Percentiles rank a stretch among this genome's conserved stretches.
These are phyloP conservation scores for Eupithecia abbreviata DNA, from an alignment of 2,888 invertebrate genomes.

Conservation along the genomic window DNA sequence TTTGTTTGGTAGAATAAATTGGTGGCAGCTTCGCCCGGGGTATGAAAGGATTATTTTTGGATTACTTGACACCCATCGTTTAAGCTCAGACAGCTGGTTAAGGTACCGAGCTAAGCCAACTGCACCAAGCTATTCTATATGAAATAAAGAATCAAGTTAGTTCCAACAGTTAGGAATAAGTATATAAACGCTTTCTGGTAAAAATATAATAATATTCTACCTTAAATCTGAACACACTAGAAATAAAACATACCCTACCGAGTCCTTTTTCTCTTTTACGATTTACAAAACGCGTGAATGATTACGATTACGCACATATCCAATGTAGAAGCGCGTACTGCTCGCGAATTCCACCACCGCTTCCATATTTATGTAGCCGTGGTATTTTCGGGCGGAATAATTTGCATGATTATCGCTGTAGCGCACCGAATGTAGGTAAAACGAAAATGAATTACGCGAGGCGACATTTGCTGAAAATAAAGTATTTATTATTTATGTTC, in stretches of 20 bases:
- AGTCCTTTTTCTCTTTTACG: slow-evolving; percentile 13
- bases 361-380: slow-evolving; percentile 43
- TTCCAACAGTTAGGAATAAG: neutral
- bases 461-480: neutral
- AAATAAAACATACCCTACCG: slow-evolving; percentile 12
- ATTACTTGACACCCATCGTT: neutral
- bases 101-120: neutral
- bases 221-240: slow-evolving; percentile 2
- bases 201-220: neutral
- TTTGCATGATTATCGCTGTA: slow-evolving; percentile 49
- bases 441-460: slow-evolving; percentile 10
- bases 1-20: slow-evolving; percentile 39
- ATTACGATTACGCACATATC: slow-evolving; percentile 38
- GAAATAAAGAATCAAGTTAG: neutral
- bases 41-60: neutral
- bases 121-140: neutral
- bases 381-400: slow-evolving; percentile 48
- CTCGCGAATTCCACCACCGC: slow-evolving; percentile 34
- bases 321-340: slow-evolving; percentile 17
- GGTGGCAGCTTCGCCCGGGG: neutral
- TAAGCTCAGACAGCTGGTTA: neutral
- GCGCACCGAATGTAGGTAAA: slow-evolving; percentile 29
- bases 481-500: neutral
- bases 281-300: slow-evolving; percentile 43
- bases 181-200: neutral